Evolutionary conservation across 1,140 invertebrate species (phyloP), one percentile per base, ranked within the genome.

Genomic region (Rhynchophorus ferrugineus): DNA sequence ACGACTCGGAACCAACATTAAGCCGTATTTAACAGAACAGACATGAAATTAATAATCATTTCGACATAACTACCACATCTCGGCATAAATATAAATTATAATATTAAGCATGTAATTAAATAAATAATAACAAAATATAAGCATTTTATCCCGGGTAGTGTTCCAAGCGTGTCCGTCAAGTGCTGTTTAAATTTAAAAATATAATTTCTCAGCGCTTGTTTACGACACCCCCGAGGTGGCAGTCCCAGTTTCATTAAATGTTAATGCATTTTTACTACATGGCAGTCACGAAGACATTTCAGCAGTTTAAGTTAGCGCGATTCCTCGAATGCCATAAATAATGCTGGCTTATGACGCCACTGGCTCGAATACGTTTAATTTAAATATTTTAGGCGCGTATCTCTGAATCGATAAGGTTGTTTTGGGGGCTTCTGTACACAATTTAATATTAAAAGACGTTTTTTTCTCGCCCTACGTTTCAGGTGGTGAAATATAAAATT

Each of bases 231-330:
- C n/a, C 8, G 20, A 14, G 41, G 41, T 18, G 41, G 14, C n/a
- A 24, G 21, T 39, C 39, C 45, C 38, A 21, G 42, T 55, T 49
- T 49, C 44, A 57, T 52, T 57, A 57, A 57, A 57, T 38, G 54
- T 52, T 57, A 57, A 57, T 57, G 54, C 46, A 57, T 57, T 53
- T 57, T 57, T 57, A 57, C 47, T 44, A 48, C 29, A 48, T 24
- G 24, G 13, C 36, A 42, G 47, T 21, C 38, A 29, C n/a, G 46
- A 11, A 7, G 37, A 39, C 37, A 35, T 17, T 9, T 35, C n/a
- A 39, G 44, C 34, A 34, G 35, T 17, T 9, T 35, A 29, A 39
- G 44, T 36, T 34, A n/a, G 11, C 6, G 13, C 9, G 5, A 19
- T 35, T 41, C 46, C 39, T 44, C 13, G 11, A 35, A 49, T 8